A percentile compares a stretch with the other conserved stretches of the same genome.
Conservation (phyloP, 2,113 vertebrate species). For the Ploceus nigricollis region DNA sequence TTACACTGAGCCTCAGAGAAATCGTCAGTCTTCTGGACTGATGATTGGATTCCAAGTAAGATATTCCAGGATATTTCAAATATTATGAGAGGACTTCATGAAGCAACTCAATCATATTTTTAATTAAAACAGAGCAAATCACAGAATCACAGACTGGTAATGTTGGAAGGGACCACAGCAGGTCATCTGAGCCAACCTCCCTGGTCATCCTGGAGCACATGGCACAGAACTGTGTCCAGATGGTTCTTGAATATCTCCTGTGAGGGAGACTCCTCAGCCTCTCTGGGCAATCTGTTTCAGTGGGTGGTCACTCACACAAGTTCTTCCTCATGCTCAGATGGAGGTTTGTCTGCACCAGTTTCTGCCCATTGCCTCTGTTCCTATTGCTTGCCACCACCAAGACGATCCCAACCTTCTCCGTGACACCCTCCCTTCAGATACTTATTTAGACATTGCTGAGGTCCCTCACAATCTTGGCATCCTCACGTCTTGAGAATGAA, state of each 20-base stretch:
- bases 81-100: neutral
- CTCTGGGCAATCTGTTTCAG: neutral
- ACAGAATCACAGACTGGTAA: neutral
- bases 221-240: neutral
- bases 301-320: neutral
- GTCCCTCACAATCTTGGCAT: neutral
- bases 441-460: neutral
- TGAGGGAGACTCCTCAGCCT: neutral
- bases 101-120: neutral
- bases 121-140: neutral
- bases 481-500: neutral
- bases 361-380: neutral
- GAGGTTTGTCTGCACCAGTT: neutral
- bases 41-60: neutral
- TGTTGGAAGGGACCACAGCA: neutral
- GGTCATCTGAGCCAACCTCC: neutral
- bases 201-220: no score
- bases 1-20: neutral
- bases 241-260: neutral
- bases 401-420: neutral
- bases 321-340: neutral
- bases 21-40: neutral
- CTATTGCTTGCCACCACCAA: neutral
- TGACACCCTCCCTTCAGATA: neutral
- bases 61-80: neutral